Conservation (phyloP, 2,113 vertebrate genomes). For the Melanostigma gelatinosum region DNA sequence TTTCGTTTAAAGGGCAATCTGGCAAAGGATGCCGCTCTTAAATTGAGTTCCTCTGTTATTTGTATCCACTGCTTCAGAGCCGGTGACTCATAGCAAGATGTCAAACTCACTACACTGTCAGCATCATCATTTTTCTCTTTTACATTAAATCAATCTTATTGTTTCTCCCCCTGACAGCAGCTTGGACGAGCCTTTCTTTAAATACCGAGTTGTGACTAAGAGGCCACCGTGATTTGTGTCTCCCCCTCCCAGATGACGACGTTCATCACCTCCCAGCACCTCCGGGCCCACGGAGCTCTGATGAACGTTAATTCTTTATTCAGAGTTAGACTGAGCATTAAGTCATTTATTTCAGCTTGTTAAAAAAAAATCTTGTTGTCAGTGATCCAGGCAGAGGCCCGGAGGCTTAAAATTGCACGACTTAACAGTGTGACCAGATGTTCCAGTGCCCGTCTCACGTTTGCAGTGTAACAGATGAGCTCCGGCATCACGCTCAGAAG, state of each 20-base stretch:
- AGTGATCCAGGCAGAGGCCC: not conserved
- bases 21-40: constrained; percentile 15
- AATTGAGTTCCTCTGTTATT: constrained; percentile 24
- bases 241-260: constrained; percentile 44
- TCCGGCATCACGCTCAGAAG: constrained; percentile 44
- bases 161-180: constrained; percentile 44
- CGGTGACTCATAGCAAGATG: constrained; percentile 43
- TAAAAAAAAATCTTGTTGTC: constrained; percentile 31
- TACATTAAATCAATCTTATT: constrained; percentile 49
- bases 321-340: constrained; percentile 24
- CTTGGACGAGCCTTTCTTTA: constrained; percentile 44
- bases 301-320: constrained; percentile 36
- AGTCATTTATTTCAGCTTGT: constrained; percentile 38
- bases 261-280: constrained; percentile 17
- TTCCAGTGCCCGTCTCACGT: constrained; percentile 35
- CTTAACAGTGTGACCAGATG: constrained; percentile 64
- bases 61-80: constrained; percentile 18
- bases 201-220: constrained; percentile 50
- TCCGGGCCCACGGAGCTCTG: not conserved
- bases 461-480: constrained; percentile 46
- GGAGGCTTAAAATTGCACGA: constrained; percentile 27
- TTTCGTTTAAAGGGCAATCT: constrained; percentile 42
- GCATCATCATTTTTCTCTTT: constrained; percentile 39
- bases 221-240: constrained; percentile 46
- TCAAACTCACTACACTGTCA: constrained; percentile 49